phyloP scores from a whole-genome alignment of 2,888 invertebrate species.

The Lepidochrysops patricia region DNA sequence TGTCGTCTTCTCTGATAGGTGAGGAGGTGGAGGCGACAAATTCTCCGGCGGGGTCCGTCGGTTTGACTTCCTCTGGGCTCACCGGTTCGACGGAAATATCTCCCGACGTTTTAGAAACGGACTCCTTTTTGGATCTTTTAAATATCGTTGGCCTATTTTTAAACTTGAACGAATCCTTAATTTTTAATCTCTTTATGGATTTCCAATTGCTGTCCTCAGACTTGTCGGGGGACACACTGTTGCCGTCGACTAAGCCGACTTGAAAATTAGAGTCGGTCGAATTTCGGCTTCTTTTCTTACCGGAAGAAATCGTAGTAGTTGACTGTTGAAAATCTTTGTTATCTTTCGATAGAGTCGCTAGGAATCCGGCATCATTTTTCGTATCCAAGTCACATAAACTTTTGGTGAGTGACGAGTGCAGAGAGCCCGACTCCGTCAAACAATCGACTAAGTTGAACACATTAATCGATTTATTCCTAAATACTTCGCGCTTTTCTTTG shows the following conservation, averaged over 20 bases:
- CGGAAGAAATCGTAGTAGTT: slow-evolving; percentile 63
- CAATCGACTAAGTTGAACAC: slow-evolving; percentile 67
- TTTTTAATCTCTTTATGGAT: slow-evolving; percentile 67
- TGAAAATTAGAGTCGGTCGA: slow-evolving; percentile 67
- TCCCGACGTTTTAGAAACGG: slow-evolving; percentile 51
- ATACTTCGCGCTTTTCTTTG: slow-evolving; percentile 65
- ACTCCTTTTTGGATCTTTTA: slow-evolving; percentile 61
- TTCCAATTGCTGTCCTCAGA: slow-evolving; percentile 68
- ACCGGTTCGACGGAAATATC: slow-evolving; percentile 60
- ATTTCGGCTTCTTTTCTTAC: slow-evolving; percentile 66
- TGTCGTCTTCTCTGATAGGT: slow-evolving; percentile 64
- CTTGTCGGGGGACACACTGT: slow-evolving; percentile 57
- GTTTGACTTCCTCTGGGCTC: slow-evolving; percentile 56
- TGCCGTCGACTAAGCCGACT: slow-evolving; percentile 50
- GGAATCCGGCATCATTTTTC: slow-evolving; percentile 53
- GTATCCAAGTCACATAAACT: slow-evolving; percentile 63
- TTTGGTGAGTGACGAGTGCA: slow-evolving; percentile 63
- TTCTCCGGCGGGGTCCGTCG: slow-evolving; percentile 62
- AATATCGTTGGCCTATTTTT: slow-evolving; percentile 67
- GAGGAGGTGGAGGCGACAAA: slow-evolving; percentile 63
- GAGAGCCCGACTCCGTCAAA: slow-evolving; percentile 54
- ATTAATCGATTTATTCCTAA: slow-evolving; percentile 67
- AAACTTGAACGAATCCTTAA: slow-evolving; percentile 69
- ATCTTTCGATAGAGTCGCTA: slow-evolving; percentile 47
- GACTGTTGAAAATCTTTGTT: slow-evolving; percentile 59